A percentile compares a stretch with the other conserved stretches of the same genome.
Conservation (phyloP, 2,888 invertebrate species). For the Drepana falcataria region DNA sequence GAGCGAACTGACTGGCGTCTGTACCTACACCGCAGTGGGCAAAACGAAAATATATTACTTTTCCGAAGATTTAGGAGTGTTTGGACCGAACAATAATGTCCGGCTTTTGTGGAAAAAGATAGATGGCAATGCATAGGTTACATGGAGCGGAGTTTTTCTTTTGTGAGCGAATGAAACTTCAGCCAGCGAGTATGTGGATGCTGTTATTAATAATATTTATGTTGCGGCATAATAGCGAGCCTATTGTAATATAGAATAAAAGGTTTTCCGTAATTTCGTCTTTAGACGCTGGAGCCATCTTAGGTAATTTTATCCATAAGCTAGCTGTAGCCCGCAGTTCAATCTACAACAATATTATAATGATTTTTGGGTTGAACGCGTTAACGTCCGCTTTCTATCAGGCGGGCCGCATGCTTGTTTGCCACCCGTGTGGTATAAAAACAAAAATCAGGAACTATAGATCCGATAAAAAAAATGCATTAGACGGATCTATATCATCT, state of each 20-base stretch:
- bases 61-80: constrained; percentile 79
- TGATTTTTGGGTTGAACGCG: no score
- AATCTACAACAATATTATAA: no score
- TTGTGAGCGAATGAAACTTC: constrained; percentile 73
- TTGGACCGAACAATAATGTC: constrained; percentile 81
- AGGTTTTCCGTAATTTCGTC: constrained; percentile 46
- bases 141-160: constrained; percentile 73
- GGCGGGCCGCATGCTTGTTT: no score
- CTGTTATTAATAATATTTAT: constrained; percentile 75
- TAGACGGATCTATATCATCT: no score
- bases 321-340: no score
- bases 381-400: no score
- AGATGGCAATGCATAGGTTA: constrained; percentile 78
- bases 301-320: background rate
- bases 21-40: constrained; percentile 66
- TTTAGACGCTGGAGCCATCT: constrained; percentile 22
- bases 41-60: constrained; percentile 80
- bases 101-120: constrained; percentile 80
- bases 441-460: no score
- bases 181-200: constrained; percentile 39
- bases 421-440: no score
- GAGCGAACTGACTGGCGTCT: constrained; percentile 59
- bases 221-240: constrained; percentile 52
- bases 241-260: constrained; percentile 52
- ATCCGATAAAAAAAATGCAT: no score